Base-by-base conservation (phyloP, 2,888 invertebrate genomes). In the Drosophila subquinaria region DNA sequence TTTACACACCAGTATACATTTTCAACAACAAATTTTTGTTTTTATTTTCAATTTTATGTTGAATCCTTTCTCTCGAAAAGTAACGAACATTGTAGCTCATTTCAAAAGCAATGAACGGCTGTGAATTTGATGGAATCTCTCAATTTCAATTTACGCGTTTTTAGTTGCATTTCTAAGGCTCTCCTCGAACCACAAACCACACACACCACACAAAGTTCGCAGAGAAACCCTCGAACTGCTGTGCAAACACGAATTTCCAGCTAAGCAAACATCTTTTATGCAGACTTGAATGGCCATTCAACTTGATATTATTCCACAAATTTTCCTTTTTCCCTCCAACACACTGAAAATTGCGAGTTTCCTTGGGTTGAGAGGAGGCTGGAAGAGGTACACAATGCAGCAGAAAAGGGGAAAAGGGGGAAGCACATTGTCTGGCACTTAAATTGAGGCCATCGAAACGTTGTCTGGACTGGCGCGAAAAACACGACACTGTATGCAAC, bases 81-180 rank as follows among this genome's bases (percentile, higher is more conserved):
- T 82, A 88, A 89, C 86, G 88, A 87, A 85, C 90, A 88, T 89
- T 89, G 89, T 81, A 91, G 91, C 91, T 91, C 91, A 91, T 91
- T 90, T 91, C 79, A 90, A 90, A 91, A 92, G 91, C 91, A 92
- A 90, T 90, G 83, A 91, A 92, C 85, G 91, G 91, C 91, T 91
- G 91, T 91, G 91, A 91, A 90, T 88, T 90, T 87, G 89, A 89
- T 89, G 88, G 81, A 89, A 86, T 79, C 71, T 82, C 55, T 70
- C 76, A 82, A 71, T 88, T 84, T 85, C 60, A 73, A 69, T 82
- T 85, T 74, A 70, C 53, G 70, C 69, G 65, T 74, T 80, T 68
- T 83, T 69, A 60, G 64, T 82, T 82, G 43, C 48, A 15, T 52
- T 80, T 70, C 55, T 36, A 64, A 66, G 55, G 35, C 51, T 60